Percentiles rank a stretch among this genome's conserved stretches.
These are phyloP conservation scores for Samia ricini DNA, from an alignment of 1,140 invertebrate genomes.

Conservation along the genomic window DNA sequence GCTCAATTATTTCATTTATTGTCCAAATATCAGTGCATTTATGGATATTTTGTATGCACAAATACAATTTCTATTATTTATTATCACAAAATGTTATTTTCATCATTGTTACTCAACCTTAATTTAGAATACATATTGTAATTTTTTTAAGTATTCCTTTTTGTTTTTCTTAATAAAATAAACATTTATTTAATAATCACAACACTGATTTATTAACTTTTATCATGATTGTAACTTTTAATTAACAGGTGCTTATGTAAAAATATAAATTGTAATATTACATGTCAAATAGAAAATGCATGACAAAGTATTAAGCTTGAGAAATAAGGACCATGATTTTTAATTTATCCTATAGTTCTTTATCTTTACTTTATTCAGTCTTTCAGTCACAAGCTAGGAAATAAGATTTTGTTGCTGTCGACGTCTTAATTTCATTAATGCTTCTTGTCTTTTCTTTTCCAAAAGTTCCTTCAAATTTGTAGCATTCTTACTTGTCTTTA, in stretches of 20 bases:
- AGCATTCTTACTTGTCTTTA: slow-evolving; percentile 30
- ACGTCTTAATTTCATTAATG: slow-evolving; percentile 60
- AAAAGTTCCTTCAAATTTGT: slow-evolving; percentile 45
- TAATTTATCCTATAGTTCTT: background rate
- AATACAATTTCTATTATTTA: too few species aligned
- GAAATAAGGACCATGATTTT: background rate
- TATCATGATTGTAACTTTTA: background rate
- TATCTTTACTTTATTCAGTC: background rate
- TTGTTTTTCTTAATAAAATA: background rate
- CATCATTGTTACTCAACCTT: too few species aligned
- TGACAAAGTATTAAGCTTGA: background rate
- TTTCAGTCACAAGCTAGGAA: background rate
- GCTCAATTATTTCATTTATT: too few species aligned
- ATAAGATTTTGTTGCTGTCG: slow-evolving; percentile 27
- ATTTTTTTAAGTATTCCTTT: too few species aligned
- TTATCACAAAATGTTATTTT: too few species aligned
- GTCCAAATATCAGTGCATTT: too few species aligned
- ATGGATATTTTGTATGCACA: too few species aligned
- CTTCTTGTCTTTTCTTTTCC: slow-evolving; percentile 68
- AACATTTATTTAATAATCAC: background rate
- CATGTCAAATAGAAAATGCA: background rate
- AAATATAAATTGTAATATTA: too few species aligned
- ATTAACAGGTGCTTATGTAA: background rate
- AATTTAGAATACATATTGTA: too few species aligned
- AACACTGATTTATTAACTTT: background rate